Evolutionary conservation across 2,113 vertebrate species (phyloP).

Genomic region (Pantherophis guttatus): DNA sequence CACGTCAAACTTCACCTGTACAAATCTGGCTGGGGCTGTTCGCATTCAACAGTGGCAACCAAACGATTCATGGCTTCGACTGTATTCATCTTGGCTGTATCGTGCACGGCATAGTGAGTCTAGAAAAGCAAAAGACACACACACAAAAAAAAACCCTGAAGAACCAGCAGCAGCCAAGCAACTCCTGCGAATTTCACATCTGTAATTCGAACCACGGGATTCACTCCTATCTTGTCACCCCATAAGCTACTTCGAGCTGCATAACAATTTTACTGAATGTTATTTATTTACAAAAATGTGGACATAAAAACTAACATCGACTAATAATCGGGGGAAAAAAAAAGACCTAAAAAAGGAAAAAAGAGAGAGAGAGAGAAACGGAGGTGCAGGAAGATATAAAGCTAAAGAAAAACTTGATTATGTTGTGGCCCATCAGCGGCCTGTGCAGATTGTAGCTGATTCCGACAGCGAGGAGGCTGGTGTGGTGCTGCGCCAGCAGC

Average conservation of each 20-base stretch:
- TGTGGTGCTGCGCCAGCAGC: too few species aligned
- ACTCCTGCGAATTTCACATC: background rate
- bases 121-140: conserved; percentile 53
- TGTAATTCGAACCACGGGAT: background rate
- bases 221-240: background rate
- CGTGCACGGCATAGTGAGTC: conserved; percentile 91
- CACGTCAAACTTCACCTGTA: conserved; percentile 83
- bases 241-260: background rate
- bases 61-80: conserved; percentile 81
- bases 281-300: background rate
- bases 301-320: background rate
- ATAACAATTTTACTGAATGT: background rate
- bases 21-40: conserved; percentile 95
- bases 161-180: background rate
- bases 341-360: too few species aligned
- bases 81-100: conserved; percentile 70
- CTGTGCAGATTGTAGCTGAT: too few species aligned
- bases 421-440: too few species aligned
- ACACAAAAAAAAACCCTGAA: background rate
- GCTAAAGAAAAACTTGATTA: background rate
- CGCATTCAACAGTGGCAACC: conserved; percentile 89
- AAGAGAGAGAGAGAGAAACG: background rate
- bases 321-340: background rate
- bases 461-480: too few species aligned
- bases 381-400: background rate